Base-by-base conservation (phyloP, 1,140 invertebrate genomes). In the Yoshiicerus persimilis region DNA sequence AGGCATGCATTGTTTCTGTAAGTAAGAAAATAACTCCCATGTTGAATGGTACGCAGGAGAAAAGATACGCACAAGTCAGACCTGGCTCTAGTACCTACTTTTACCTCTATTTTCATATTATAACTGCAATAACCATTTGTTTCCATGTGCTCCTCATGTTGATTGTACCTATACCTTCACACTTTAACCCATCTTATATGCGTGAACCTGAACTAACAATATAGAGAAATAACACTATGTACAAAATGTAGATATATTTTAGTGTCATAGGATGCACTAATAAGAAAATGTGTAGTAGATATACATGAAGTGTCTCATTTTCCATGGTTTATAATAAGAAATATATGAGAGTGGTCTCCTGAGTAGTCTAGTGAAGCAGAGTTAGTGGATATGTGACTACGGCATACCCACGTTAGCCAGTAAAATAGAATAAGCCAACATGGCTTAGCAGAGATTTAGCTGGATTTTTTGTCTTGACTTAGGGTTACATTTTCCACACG, bases 341-440 rank as follows among this genome's bases (percentile, higher is more conserved):
- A 56, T 20, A 20, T 47, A 56, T 56, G 47, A 56, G 30, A 70
- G 66, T 30, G 66, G 25, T 32, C 27, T 70, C 64, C 30, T 30
- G 25, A 70, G 27, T 70, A 13, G 64, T 23, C 64, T 70, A 30
- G 25, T 70, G 25, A 30, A 27, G 25, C 10, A 70, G 66, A 32
- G 66, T 5, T 56, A 56, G n/a, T n/a, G n/a, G n/a, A n/a, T n/a
- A n/a, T n/a, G n/a, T n/a, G 39, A 20, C 41, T 47, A 47, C 41
- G 11, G 41, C 11, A 47, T 11, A 47, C 20, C 11, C 20, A 23
- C 62, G 20, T 66, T 80, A 36, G 30, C 75, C 32, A 32, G n/a
- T n/a, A n/a, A n/a, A 80, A 80, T 80, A 36, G 75, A 80, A 80
- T 80, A 80, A 80, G 75, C 75, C 75, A 80, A 32, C 75, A n/a